These are phyloP conservation scores for Elephas maximus DNA, from an alignment of 2,113 vertebrate genomes.

Conservation along the genomic window DNA sequence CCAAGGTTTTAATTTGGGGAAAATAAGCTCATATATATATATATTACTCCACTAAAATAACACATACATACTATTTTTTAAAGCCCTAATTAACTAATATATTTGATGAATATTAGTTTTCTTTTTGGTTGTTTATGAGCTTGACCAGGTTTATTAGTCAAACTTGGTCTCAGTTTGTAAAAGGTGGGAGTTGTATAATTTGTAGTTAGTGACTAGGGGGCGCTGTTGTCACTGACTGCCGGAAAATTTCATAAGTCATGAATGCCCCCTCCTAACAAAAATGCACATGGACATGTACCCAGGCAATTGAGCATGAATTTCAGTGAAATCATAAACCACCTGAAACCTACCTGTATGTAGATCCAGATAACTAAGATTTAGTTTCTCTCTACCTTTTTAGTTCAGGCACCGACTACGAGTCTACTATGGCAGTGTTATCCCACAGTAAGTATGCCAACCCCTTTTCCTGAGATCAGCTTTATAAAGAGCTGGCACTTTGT, in stretches of 20 bases:
- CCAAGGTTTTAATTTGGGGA: not conserved
- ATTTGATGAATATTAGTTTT: not conserved
- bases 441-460: not conserved
- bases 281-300: not conserved
- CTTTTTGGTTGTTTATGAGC: not conserved
- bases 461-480: not conserved
- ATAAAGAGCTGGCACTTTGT: not conserved
- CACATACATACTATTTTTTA: not conserved
- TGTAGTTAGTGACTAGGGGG: not conserved
- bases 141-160: not conserved
- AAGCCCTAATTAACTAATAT: not conserved
- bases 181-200: not conserved
- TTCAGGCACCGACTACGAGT: not conserved
- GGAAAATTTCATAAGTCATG: not conserved
- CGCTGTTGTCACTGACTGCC: not conserved
- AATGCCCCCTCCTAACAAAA: not conserved
- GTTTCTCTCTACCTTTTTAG: not conserved
- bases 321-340: not conserved
- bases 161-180: not conserved
- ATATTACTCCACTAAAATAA: too few relatives aligned
- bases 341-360: not conserved
- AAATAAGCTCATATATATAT: not conserved
- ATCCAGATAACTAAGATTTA: not conserved
- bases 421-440: not conserved
- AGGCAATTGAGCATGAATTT: not conserved